Conservation (phyloP, 1,140 invertebrate genomes). For the Drosophila rhopaloa region DNA sequence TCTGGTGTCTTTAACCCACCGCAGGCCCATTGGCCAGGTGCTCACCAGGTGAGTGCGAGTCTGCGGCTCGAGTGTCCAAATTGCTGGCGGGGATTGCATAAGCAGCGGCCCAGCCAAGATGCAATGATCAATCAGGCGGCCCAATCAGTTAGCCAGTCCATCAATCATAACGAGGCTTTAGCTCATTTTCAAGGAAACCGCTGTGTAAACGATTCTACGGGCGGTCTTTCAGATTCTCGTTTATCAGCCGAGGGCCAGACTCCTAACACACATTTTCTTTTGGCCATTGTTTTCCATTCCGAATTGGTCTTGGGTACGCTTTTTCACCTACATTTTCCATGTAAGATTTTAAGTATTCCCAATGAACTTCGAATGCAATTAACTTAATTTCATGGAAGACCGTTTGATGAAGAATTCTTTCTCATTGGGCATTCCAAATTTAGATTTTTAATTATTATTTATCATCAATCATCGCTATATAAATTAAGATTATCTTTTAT, state of each 20-base stretch:
- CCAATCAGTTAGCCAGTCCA: constrained; percentile 34
- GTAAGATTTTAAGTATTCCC: background rate
- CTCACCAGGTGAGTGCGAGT: constrained; percentile 19
- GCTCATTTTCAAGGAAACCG: constrained; percentile 5
- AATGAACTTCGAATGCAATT: background rate
- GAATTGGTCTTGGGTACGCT: too few relatives aligned
- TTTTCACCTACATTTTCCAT: background rate
- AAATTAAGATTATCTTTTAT: too few relatives aligned
- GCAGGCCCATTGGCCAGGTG: constrained; percentile 43
- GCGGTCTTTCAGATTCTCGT: constrained; percentile 9
- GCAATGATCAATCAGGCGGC: constrained; percentile 39
- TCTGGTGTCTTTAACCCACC: constrained; percentile 17
- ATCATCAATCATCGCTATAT: too few relatives aligned
- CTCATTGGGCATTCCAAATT: too few relatives aligned
- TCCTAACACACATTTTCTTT: background rate
- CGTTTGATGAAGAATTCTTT: background rate
- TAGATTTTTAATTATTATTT: too few relatives aligned
- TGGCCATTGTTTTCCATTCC: background rate
- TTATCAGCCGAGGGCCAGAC: background rate
- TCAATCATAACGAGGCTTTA: constrained; percentile 36
- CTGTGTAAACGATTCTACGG: constrained; percentile 3
- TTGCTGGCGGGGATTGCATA: constrained; percentile 60
- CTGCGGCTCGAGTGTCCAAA: constrained; percentile 46
- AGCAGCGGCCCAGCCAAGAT: constrained; percentile 20
- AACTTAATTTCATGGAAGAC: background rate